Conservation (phyloP, 2,888 invertebrate genomes). For the Dichetophora obliterata region DNA sequence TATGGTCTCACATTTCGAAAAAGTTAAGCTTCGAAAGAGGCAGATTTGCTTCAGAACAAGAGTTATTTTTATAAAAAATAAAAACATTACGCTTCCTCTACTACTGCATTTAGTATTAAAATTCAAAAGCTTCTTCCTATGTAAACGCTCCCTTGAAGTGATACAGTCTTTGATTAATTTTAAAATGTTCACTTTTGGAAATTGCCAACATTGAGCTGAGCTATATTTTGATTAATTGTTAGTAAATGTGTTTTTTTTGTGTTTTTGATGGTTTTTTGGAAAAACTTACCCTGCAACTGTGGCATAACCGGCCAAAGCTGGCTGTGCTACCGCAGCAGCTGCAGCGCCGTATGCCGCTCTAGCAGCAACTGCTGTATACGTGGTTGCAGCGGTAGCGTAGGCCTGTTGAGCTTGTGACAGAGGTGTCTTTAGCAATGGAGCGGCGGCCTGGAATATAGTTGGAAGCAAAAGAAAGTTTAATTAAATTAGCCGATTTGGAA, state of each 20-base stretch:
- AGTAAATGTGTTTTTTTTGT: neutral
- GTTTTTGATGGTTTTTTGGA: neutral
- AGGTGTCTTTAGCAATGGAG: constrained; percentile 86
- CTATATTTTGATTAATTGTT: neutral
- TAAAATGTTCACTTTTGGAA: neutral
- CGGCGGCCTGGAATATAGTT: constrained; percentile 73
- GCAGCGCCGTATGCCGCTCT: constrained; percentile 85
- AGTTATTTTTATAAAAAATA: too few species aligned
- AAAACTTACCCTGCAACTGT: constrained; percentile 77
- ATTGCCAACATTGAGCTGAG: neutral
- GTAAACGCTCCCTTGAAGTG: too few species aligned
- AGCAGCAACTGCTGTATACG: constrained; percentile 88
- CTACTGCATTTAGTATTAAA: too few species aligned
- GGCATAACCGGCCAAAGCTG: constrained; percentile 78
- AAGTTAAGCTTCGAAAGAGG: too few species aligned
- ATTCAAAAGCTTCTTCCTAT: too few species aligned
- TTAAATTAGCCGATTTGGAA: neutral
- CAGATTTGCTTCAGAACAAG: too few species aligned
- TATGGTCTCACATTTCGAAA: too few species aligned
- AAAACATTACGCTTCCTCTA: too few species aligned
- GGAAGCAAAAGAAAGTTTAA: constrained; percentile 15
- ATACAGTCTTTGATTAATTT: neutral
- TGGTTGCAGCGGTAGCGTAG: constrained; percentile 89
- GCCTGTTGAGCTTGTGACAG: constrained; percentile 85
- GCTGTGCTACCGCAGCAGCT: constrained; percentile 75